Conservation (phyloP, 2,888 invertebrate genomes). For the Callyntrura guangdongensis region DNA sequence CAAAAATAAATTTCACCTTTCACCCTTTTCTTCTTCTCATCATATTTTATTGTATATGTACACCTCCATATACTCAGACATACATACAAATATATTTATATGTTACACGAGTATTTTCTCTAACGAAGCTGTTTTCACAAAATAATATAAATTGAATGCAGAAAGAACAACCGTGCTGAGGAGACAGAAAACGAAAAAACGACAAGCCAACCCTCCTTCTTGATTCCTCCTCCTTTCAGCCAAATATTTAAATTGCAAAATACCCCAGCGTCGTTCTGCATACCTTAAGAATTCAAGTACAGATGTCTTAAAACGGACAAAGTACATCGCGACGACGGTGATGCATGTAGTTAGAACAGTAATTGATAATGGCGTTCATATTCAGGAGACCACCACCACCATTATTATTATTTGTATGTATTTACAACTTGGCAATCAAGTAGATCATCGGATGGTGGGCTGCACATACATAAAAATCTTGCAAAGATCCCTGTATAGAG, state of each 20-base stretch:
- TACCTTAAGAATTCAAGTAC: constrained; percentile 3
- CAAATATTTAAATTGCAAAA: constrained; percentile 63
- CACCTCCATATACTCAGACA: not conserved
- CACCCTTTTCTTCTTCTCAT: constrained; percentile 72
- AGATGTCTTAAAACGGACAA: not conserved
- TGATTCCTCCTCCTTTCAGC: constrained; percentile 37
- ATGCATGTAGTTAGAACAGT: constrained; percentile 5
- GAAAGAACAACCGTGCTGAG: not conserved
- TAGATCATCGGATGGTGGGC: not conserved
- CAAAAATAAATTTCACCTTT: constrained; percentile 82
- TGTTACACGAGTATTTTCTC: not conserved
- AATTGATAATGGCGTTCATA: constrained; percentile 44
- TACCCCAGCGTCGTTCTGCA: constrained; percentile 44
- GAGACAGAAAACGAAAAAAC: not conserved
- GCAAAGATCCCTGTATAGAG: not conserved
- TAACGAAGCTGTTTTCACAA: not conserved
- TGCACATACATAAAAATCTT: not conserved
- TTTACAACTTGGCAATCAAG: not conserved
- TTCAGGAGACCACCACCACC: not conserved
- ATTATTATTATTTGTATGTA: constrained; percentile 16
- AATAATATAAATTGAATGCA: not conserved
- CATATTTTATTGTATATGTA: constrained; percentile 59
- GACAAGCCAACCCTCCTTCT: constrained; percentile 10
- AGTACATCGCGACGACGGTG: not conserved
- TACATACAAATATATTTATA: not conserved